Base-by-base conservation (phyloP, 1,140 invertebrate genomes). In the Hycleus cichorii region DNA sequence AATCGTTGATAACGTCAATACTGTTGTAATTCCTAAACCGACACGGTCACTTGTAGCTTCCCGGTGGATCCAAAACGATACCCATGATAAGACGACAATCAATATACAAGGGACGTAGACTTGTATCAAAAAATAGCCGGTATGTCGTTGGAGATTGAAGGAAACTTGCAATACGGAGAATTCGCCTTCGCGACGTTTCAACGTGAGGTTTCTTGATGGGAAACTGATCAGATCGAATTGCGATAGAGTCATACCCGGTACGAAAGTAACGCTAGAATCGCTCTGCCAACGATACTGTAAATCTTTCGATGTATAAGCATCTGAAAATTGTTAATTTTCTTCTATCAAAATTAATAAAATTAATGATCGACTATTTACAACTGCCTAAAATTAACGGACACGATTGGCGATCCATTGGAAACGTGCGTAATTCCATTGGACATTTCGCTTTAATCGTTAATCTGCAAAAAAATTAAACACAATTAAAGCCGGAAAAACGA, bases 401-500 rank as follows among this genome's bases (percentile, higher is more conserved):
- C 0, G 85, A 89, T 71, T 93, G 95, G 24, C 86, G 82, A 77
- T 98, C 95, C 91, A 98, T 96, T 3, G 97, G 97, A 77, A 98
- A 99, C 70, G 93, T 91, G 65, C 90, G 83, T 38, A 99, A 77
- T 69, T 95, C 89, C 95, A 98, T 98, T 4, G 93, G 93, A 77
- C 96, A 99, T 60, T 90, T 93, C 2, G 95, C 95, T 76, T 95
- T 95, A 57, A 99, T 95, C 8, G 96, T 99, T 67, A 99, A 76
- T 72, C 96, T 95, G 73, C 64, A 80, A 76, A 69, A 52, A 64
- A 66, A 64, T 45, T 2, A 32, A 9, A 47, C 18, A 8, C 4
- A 6, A 18, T 18, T 18, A 18, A 18, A 18, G 18, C 18, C 18
- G 18, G 18, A 52, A 43, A 12, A 26, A 12, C 11, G 10, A 39